These are phyloP conservation scores for Drosophila gaucha DNA, from an alignment of 2,888 invertebrate species.

Conservation along the genomic window DNA sequence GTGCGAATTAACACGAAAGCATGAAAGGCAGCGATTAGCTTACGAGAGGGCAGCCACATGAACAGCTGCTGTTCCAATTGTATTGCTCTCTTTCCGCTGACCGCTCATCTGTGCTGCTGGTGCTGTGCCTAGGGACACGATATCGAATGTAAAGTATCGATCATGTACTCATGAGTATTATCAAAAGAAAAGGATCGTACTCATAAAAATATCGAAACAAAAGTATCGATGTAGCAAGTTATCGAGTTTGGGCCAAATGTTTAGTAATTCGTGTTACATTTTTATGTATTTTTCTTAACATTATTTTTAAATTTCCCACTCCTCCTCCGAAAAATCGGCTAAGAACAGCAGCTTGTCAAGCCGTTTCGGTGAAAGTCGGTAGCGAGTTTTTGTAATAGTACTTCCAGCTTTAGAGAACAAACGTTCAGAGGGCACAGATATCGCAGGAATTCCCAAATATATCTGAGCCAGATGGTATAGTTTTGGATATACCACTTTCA, in stretches of 20 bases:
- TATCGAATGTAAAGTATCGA: constrained; percentile 7
- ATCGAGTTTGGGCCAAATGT: background rate
- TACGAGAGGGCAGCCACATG: too few species aligned
- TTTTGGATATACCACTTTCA: constrained; percentile 3
- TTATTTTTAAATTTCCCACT: background rate
- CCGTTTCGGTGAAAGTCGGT: constrained; percentile 1
- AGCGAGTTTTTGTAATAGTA: background rate
- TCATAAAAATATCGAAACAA: constrained; percentile 10
- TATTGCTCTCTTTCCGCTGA: too few species aligned
- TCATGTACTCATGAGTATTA: constrained; percentile 12
- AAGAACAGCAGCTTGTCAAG: background rate
- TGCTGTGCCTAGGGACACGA: background rate
- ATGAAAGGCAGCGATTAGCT: too few species aligned
- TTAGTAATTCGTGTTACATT: background rate
- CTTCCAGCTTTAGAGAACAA: background rate
- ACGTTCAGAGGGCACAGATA: background rate
- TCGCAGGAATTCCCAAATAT: constrained; percentile 2
- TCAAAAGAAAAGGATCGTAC: constrained; percentile 17
- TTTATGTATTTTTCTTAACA: background rate
- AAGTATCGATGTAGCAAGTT: constrained; percentile 1
- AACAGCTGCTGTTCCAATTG: too few species aligned
- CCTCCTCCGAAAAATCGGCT: background rate
- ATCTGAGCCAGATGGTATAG: background rate
- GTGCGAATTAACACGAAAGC: too few species aligned
- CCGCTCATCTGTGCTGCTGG: too few species aligned